Percentiles rank a stretch among this genome's conserved stretches.
Evolutionary conservation across 1,140 invertebrate species (phyloP).

Genomic region (Hylaeus volcanicus): DNA sequence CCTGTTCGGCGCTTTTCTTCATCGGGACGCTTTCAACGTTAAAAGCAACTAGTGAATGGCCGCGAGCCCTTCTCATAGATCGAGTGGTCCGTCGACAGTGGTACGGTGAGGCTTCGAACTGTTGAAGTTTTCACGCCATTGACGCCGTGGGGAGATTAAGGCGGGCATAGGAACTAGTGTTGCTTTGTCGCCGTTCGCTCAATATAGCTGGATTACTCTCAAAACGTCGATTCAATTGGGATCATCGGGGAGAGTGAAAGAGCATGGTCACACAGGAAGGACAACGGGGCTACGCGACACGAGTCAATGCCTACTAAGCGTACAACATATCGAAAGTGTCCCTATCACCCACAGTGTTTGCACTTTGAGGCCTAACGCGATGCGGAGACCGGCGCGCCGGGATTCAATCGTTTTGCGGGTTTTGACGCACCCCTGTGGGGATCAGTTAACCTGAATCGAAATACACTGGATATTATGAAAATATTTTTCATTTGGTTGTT

Average conservation of each 20-base stretch:
- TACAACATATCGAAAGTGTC: not conserved
- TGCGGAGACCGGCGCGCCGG: not conserved
- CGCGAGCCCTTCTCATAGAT: slow-evolving; percentile 46
- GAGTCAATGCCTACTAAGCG: not conserved
- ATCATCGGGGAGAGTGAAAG: slow-evolving; percentile 29
- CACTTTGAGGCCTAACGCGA: not conserved
- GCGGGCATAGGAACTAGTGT: slow-evolving; percentile 44
- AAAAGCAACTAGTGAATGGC: slow-evolving; percentile 62
- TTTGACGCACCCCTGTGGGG: too few species aligned
- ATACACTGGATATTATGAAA: too few species aligned
- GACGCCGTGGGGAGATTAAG: slow-evolving; percentile 50
- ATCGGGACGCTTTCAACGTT: slow-evolving; percentile 52
- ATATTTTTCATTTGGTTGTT: too few species aligned
- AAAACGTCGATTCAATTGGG: slow-evolving; percentile 42
- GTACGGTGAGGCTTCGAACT: slow-evolving; percentile 24
- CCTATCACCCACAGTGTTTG: not conserved
- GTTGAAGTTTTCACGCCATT: slow-evolving; percentile 63
- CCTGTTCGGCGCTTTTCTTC: slow-evolving; percentile 37
- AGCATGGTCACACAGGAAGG: not conserved
- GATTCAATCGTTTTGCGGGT: not conserved
- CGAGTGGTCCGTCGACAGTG: slow-evolving; percentile 39
- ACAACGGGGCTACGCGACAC: not conserved
- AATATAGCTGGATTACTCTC: slow-evolving; percentile 53
- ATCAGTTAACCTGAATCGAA: too few species aligned
- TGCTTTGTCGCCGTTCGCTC: slow-evolving; percentile 35